Percentiles rank a stretch among this genome's conserved stretches.
These are phyloP conservation scores for Apamea anceps DNA, from an alignment of 2,888 invertebrate genomes.

Conservation along the genomic window DNA sequence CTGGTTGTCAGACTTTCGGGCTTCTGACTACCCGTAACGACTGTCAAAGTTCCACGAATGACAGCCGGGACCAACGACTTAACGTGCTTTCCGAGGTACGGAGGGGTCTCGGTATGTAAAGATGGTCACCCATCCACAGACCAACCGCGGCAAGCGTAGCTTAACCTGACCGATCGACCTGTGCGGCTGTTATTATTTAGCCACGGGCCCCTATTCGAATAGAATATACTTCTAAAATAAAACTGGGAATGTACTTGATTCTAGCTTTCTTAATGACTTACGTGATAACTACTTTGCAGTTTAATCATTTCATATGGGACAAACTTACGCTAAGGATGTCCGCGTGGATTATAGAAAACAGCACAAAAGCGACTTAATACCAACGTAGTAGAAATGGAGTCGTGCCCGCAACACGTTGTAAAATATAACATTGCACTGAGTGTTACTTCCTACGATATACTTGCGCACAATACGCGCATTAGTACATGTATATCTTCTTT, in stretches of 20 bases:
- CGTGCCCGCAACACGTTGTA: background rate
- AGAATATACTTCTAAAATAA: constrained; percentile 30
- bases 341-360: background rate
- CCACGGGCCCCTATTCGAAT: constrained; percentile 47
- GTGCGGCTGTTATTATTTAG: too few species aligned
- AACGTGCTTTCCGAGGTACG: too few species aligned
- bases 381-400: background rate
- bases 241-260: constrained; percentile 51
- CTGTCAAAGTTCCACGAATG: too few species aligned
- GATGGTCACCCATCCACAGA: too few species aligned
- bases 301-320: constrained; percentile 24
- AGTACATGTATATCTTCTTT: too few species aligned
- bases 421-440: background rate
- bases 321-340: background rate
- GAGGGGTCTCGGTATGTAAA: too few species aligned
- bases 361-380: background rate
- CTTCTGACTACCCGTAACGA: too few species aligned
- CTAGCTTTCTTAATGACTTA: constrained; percentile 37
- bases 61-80: too few species aligned
- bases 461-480: background rate
- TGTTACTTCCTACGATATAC: background rate
- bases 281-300: constrained; percentile 51
- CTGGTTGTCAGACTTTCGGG: too few species aligned
- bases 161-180: too few species aligned
- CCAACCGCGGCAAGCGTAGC: too few species aligned